Evolutionary conservation across 2,888 invertebrate genomes (phyloP).

Genomic region (Notocelia uddmanniana): DNA sequence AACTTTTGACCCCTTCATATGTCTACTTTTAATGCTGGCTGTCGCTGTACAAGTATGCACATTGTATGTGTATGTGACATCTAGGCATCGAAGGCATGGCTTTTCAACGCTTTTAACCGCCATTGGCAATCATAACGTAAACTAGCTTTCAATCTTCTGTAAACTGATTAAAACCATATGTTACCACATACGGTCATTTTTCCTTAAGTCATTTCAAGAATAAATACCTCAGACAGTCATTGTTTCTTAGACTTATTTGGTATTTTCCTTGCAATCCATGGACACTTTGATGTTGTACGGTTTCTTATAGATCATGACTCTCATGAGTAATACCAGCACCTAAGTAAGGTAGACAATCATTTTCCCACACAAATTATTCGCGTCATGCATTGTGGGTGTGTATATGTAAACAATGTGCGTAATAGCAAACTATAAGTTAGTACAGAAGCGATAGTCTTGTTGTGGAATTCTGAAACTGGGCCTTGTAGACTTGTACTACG

Average conservation of each 20-base stretch:
- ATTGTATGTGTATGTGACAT: too few species aligned
- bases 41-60: too few species aligned
- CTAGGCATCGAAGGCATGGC: too few species aligned
- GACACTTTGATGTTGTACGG: not conserved
- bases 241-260: slow-evolving; percentile 18
- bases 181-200: not conserved
- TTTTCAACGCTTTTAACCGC: not conserved
- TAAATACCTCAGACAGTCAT: not conserved
- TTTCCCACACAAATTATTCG: slow-evolving; percentile 34
- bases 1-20: too few species aligned
- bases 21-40: too few species aligned
- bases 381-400: slow-evolving; percentile 35
- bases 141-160: not conserved
- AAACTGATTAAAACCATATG: not conserved
- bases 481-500: too few species aligned
- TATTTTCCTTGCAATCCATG: slow-evolving; percentile 35
- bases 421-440: not conserved
- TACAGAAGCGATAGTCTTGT: not conserved
- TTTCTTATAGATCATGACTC: slow-evolving; percentile 30
- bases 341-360: slow-evolving; percentile 1
- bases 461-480: too few species aligned
- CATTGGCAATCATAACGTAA: not conserved
- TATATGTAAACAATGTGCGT: slow-evolving; percentile 27
- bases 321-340: slow-evolving; percentile 25
- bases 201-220: not conserved